Evolutionary conservation across 2,113 vertebrate genomes (phyloP).

Genomic region (Azemiops feae): DNA sequence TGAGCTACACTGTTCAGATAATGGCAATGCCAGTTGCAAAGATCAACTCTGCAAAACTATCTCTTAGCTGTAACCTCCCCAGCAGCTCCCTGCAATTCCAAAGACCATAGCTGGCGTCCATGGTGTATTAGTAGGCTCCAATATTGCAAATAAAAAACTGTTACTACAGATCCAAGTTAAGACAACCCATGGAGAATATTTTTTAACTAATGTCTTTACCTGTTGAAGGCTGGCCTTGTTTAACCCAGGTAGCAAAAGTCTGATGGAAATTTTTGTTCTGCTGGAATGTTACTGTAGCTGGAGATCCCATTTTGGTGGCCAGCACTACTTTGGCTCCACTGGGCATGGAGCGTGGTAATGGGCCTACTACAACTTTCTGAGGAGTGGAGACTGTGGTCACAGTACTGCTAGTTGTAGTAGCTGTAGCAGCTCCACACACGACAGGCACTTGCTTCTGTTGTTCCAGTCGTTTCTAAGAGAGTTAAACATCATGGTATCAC

Average conservation of each 20-base stretch:
- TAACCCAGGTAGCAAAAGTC: constrained; percentile 97
- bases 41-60: neutral
- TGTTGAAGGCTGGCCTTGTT: constrained; percentile 90
- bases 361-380: constrained; percentile 83
- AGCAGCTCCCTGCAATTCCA: neutral
- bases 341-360: constrained; percentile 77
- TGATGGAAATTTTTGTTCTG: constrained; percentile 98
- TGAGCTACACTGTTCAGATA: neutral
- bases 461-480: constrained; percentile 88
- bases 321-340: constrained; percentile 91
- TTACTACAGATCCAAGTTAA: neutral
- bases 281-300: constrained; percentile 88
- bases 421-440: constrained; percentile 59
- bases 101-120: neutral
- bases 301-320: constrained; percentile 89
- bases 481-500: neutral
- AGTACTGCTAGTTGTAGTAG: constrained; percentile 75
- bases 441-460: constrained; percentile 80
- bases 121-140: neutral
- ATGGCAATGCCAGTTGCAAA: neutral
- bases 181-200: neutral
- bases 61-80: neutral
- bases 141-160: constrained; percentile 14
- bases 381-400: constrained; percentile 70
- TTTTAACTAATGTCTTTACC: constrained; percentile 66